phyloP scores from a whole-genome alignment of 2,797 vertebrate species.

The Epinephelus malabaricus region DNA sequence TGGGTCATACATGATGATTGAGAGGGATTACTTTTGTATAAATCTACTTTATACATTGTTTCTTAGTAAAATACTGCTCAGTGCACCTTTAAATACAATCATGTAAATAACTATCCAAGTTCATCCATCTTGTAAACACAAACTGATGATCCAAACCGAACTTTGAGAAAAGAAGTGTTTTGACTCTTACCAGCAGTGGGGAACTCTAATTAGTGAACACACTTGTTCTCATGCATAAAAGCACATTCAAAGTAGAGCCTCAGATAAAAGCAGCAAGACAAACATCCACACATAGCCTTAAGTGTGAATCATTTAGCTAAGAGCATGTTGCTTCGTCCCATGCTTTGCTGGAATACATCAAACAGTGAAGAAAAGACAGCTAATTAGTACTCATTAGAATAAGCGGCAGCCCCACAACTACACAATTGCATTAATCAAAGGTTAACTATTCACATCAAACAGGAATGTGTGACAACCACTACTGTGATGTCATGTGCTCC shows the following conservation, averaged over 20 bases:
- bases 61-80: too few relatives aligned
- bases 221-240: constrained; percentile 61
- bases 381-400: constrained; percentile 86
- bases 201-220: constrained; percentile 72
- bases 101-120: constrained; percentile 22
- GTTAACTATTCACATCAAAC: constrained; percentile 80
- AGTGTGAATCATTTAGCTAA: constrained; percentile 73
- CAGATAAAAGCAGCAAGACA: constrained; percentile 72
- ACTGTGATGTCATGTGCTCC: constrained; percentile 65
- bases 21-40: too few relatives aligned
- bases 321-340: constrained; percentile 48
- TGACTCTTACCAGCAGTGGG: constrained; percentile 52
- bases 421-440: constrained; percentile 82
- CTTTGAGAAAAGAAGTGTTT: constrained; percentile 44
- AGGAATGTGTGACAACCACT: constrained; percentile 60
- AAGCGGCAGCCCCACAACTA: constrained; percentile 74
- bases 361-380: constrained; percentile 72
- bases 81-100: constrained; percentile 2
- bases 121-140: constrained; percentile 22
- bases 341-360: constrained; percentile 78
- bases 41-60: too few relatives aligned
- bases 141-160: constrained; percentile 34
- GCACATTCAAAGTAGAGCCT: constrained; percentile 61
- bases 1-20: too few relatives aligned
- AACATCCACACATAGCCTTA: constrained; percentile 57